Evolutionary conservation across 2,113 vertebrate species (phyloP).

Genomic region (Vulpes ferrilata): DNA sequence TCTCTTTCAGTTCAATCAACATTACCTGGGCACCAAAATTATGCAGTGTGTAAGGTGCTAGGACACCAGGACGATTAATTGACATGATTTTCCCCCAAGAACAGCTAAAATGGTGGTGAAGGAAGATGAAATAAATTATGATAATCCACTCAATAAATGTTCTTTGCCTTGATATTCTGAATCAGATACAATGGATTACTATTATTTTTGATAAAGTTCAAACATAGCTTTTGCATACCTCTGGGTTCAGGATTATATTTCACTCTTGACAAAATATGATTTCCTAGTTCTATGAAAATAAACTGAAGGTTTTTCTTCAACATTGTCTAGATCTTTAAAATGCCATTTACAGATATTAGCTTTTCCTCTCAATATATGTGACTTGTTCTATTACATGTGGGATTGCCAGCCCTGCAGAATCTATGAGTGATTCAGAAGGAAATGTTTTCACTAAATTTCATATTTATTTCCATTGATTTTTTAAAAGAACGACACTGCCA

Average conservation of each 20-base stretch:
- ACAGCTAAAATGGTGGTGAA: neutral
- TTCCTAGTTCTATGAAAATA: conserved; percentile 48
- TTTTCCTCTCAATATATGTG: neutral
- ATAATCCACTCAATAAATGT: conserved; percentile 3
- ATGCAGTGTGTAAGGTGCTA: neutral
- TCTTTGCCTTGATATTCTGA: conserved; percentile 25
- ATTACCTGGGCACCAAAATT: neutral
- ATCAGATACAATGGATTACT: neutral
- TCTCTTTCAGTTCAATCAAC: neutral
- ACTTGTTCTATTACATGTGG: neutral
- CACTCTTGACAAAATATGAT: conserved; percentile 17
- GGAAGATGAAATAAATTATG: neutral
- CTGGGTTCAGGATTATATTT: conserved; percentile 53
- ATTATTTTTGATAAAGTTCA: neutral
- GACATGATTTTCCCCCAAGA: neutral
- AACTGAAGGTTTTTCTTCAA: neutral
- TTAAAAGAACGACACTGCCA: neutral
- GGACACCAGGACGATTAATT: neutral
- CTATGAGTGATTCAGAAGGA: neutral
- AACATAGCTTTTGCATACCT: neutral
- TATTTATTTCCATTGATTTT: conserved; percentile 63
- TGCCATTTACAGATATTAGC: conserved; percentile 21
- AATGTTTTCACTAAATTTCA: conserved; percentile 55
- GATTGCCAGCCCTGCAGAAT: neutral
- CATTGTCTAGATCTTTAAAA: conserved; percentile 18